Conservation (phyloP, 1,140 invertebrate species). For the Scaptomyza hsui region DNA sequence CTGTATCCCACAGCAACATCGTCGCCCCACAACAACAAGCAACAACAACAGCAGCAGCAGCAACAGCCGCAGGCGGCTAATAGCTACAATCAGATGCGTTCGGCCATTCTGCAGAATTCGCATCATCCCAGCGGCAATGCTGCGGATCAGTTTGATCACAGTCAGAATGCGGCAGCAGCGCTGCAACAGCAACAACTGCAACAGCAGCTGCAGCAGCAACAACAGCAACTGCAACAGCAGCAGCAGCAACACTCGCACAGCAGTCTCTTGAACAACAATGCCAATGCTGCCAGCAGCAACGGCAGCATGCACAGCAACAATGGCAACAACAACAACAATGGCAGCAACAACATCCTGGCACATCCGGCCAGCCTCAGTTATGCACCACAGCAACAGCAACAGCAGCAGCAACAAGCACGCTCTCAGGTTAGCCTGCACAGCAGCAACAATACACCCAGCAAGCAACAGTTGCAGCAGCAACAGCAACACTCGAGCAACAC, state of each 20-base stretch:
- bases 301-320: slow-evolving; percentile 42
- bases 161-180: slow-evolving; percentile 27
- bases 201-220: slow-evolving; percentile 54
- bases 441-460: slow-evolving; percentile 37
- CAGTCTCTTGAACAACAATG: slow-evolving; percentile 55
- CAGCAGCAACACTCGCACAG: slow-evolving; percentile 49
- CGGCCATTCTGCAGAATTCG: slow-evolving; percentile 78
- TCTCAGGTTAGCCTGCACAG: slow-evolving; percentile 43
- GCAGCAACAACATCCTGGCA: slow-evolving; percentile 15
- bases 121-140: slow-evolving; percentile 81
- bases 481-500: slow-evolving; percentile 20
- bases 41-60: slow-evolving; percentile 45
- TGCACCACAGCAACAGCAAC: slow-evolving; percentile 24
- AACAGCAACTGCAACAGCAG: slow-evolving; percentile 45
- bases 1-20: slow-evolving; percentile 74
- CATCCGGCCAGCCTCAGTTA: slow-evolving; percentile 42
- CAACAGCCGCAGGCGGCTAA: slow-evolving; percentile 65
- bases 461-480: slow-evolving; percentile 4
- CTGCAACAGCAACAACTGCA: slow-evolving; percentile 48
- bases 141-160: slow-evolving; percentile 51
- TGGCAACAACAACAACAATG: slow-evolving; percentile 52
- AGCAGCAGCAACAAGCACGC: slow-evolving; percentile 47
- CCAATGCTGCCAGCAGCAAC: too few relatives aligned
- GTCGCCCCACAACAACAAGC: slow-evolving; percentile 49
- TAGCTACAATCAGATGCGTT: slow-evolving; percentile 78